Conservation (phyloP, 1,140 invertebrate species). For the Sycobia sp. region DNA sequence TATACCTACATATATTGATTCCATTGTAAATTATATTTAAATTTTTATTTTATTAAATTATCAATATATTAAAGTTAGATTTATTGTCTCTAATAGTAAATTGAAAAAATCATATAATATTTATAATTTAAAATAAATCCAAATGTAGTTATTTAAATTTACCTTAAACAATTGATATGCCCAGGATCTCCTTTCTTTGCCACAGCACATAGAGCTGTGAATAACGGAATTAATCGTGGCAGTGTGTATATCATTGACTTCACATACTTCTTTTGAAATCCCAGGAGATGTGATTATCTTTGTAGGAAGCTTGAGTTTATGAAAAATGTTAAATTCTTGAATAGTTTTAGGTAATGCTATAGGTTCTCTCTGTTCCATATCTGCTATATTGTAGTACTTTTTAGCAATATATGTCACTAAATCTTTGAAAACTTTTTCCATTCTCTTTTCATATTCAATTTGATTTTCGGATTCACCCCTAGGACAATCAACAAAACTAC, state of each 20-base stretch:
- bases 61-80: background rate
- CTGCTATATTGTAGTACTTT: conserved; percentile 54
- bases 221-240: conserved; percentile 63
- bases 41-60: no score
- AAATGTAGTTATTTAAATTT: background rate
- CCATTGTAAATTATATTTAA: no score
- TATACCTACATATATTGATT: conserved; percentile 59
- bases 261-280: conserved; percentile 48
- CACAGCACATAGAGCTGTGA: conserved; percentile 69
- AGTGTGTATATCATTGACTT: conserved; percentile 51
- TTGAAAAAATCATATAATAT: no score
- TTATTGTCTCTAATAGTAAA: no score
- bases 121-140: background rate
- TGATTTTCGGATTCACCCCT: conserved; percentile 45
- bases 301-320: conserved; percentile 48
- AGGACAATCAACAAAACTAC: conserved; percentile 45
- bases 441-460: conserved; percentile 44
- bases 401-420: conserved; percentile 55
- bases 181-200: conserved; percentile 67
- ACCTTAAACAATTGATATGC: conserved; percentile 70
- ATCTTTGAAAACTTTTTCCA: conserved; percentile 51
- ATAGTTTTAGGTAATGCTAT: conserved; percentile 52
- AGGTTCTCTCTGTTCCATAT: conserved; percentile 49
- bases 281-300: conserved; percentile 40
- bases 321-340: conserved; percentile 60